Evolutionary conservation across 2,797 vertebrate genomes (phyloP).

Genomic region (Alfaro cultratus): DNA sequence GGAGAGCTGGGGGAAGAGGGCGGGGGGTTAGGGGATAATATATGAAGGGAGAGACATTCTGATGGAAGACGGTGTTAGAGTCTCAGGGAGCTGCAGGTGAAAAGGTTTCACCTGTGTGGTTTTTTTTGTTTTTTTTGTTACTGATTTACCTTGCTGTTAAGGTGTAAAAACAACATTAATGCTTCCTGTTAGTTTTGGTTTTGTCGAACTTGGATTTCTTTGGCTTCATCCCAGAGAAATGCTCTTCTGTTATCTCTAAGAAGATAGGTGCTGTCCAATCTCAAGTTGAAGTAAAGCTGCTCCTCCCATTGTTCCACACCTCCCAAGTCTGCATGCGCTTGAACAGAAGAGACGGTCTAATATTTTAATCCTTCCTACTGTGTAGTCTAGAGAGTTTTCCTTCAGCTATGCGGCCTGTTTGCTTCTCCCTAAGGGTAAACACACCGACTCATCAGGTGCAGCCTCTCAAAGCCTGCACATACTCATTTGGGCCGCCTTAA

Average conservation of each 20-base stretch:
- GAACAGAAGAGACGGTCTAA: background rate
- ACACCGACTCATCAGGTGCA: constrained; percentile 71
- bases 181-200: background rate
- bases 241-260: constrained; percentile 24
- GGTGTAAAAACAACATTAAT: background rate
- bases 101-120: constrained; percentile 80
- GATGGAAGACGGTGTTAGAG: constrained; percentile 83
- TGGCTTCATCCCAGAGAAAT: constrained; percentile 29
- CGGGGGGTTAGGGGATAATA: constrained; percentile 13
- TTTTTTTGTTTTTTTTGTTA: constrained; percentile 42
- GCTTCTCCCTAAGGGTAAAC: constrained; percentile 57
- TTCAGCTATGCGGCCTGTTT: constrained; percentile 61
- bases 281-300: constrained; percentile 20
- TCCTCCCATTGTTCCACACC: constrained; percentile 9
- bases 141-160: constrained; percentile 46
- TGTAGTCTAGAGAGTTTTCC: constrained; percentile 29
- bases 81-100: constrained; percentile 96
- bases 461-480: constrained; percentile 66
- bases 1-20: background rate
- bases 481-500: constrained; percentile 70
- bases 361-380: constrained; percentile 10
- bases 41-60: constrained; percentile 60
- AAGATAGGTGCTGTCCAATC: constrained; percentile 39
- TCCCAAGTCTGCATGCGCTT: constrained; percentile 28
- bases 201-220: constrained; percentile 13